Percentiles rank a stretch among this genome's conserved stretches.
phyloP scores from a whole-genome alignment of 2,888 invertebrate genomes.

The Cerceris rybyensis region DNA sequence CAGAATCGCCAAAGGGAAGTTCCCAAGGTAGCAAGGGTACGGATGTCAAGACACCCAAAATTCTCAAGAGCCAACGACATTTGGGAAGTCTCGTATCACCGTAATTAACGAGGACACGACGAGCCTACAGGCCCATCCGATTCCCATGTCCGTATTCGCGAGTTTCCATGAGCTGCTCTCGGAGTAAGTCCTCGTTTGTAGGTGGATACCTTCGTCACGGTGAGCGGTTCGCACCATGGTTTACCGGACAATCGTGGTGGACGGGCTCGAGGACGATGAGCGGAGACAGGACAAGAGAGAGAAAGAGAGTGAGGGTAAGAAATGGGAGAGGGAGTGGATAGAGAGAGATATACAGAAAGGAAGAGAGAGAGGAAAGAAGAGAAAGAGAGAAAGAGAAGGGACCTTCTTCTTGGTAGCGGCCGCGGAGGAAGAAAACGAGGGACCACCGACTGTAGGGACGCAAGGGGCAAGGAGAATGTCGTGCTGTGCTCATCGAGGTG shows the following conservation, averaged over 20 bases:
- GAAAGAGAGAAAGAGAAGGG: conserved; percentile 54
- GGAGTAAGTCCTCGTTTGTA: conserved; percentile 74
- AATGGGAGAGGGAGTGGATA: conserved; percentile 34
- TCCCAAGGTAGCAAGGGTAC: too few species aligned
- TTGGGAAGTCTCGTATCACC: conserved; percentile 7
- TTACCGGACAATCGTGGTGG: conserved; percentile 76
- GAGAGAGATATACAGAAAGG: conserved; percentile 23
- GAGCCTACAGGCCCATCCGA: conserved; percentile 52
- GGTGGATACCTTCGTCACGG: conserved; percentile 79
- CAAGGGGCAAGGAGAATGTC: conserved; percentile 78
- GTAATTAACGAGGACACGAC: conserved; percentile 32
- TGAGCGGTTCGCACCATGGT: conserved; percentile 77
- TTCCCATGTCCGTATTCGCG: conserved; percentile 71
- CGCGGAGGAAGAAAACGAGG: conserved; percentile 63
- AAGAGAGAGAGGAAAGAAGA: conserved; percentile 35
- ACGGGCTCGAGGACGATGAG: conserved; percentile 75
- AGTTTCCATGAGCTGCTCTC: conserved; percentile 65
- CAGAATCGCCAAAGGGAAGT: too few species aligned
- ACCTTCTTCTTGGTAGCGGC: conserved; percentile 66
- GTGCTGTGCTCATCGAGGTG: conserved; percentile 81
- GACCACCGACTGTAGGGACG: conserved; percentile 61
- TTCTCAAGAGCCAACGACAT: background rate
- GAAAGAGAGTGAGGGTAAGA: conserved; percentile 34
- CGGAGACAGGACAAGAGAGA: conserved; percentile 66
- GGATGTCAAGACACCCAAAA: background rate